Percentiles rank a stretch among this genome's conserved stretches.
Evolutionary conservation across 2,113 vertebrate genomes (phyloP).

Genomic region (Seriola quinqueradiata): DNA sequence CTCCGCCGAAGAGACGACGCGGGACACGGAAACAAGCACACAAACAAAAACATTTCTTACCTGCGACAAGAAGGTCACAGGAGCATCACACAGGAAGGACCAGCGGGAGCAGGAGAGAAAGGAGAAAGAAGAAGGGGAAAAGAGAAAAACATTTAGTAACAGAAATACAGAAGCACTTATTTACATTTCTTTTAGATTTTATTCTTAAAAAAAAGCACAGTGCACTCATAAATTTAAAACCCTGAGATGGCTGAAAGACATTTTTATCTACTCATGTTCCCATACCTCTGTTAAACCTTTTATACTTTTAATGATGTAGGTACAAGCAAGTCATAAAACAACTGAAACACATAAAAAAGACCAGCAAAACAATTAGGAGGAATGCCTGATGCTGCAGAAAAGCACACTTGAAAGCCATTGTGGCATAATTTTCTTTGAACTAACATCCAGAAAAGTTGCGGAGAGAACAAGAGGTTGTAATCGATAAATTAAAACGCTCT

Average conservation of each 20-base stretch:
- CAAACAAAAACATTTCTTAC: slow-evolving; percentile 56
- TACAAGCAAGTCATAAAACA: slow-evolving; percentile 57
- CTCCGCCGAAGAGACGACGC: slow-evolving; percentile 21
- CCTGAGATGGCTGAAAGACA: slow-evolving; percentile 7
- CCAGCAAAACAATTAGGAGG: slow-evolving; percentile 20
- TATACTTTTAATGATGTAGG: slow-evolving; percentile 31
- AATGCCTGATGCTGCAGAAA: slow-evolving; percentile 39
- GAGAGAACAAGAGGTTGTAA: neutral
- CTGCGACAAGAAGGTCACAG: slow-evolving; percentile 54
- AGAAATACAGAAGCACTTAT: neutral
- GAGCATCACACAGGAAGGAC: slow-evolving; percentile 8
- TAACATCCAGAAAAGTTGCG: neutral
- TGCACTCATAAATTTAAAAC: neutral
- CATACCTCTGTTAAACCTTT: slow-evolving; percentile 25
- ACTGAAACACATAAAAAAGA: slow-evolving; percentile 48
- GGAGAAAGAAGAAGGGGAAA: neutral
- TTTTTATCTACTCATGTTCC: slow-evolving; percentile 39
- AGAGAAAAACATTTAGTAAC: slow-evolving; percentile 12
- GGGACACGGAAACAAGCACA: slow-evolving; percentile 18
- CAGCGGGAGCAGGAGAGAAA: slow-evolving; percentile 5
- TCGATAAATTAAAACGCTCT: neutral
- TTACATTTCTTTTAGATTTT: neutral
- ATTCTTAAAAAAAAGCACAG: neutral
- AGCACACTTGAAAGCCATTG: neutral
- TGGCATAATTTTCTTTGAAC: neutral